Evolutionary conservation across 2,113 vertebrate genomes (phyloP).

Genomic region (Mormoops blainvillei): DNA sequence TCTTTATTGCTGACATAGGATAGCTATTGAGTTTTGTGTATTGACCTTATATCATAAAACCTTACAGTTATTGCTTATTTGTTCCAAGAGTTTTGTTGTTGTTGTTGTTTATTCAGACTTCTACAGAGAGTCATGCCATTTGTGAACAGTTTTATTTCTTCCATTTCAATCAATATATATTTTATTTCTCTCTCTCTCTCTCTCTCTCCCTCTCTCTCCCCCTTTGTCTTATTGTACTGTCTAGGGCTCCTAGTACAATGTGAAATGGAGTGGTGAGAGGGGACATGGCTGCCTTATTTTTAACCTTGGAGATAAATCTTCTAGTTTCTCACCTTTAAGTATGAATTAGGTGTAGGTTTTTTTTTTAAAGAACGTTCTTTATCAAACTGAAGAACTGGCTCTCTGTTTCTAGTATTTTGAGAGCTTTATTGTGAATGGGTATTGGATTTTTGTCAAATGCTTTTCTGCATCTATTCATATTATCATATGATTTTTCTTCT

Average conservation of each 20-base stretch:
- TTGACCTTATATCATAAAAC: background rate
- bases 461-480: no score
- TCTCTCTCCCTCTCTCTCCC: no score
- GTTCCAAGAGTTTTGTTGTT: background rate
- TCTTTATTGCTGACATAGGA: background rate
- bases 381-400: background rate
- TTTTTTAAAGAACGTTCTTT: background rate
- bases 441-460: background rate
- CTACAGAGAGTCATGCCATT: background rate
- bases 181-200: no score
- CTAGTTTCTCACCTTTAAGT: background rate
- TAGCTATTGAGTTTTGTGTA: background rate
- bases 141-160: no score
- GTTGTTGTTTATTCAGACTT: background rate
- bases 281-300: background rate
- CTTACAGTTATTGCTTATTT: background rate
- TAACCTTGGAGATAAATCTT: background rate
- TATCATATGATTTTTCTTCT: no score
- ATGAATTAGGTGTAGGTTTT: background rate
- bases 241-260: no score
- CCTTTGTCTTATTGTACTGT: no score
- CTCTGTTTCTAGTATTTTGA: background rate
- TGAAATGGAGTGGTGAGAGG: background rate
- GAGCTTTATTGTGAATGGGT: background rate
- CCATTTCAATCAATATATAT: no score